Base-by-base conservation (phyloP, 2,113 vertebrate genomes). In the Bostrychus sinensis region DNA sequence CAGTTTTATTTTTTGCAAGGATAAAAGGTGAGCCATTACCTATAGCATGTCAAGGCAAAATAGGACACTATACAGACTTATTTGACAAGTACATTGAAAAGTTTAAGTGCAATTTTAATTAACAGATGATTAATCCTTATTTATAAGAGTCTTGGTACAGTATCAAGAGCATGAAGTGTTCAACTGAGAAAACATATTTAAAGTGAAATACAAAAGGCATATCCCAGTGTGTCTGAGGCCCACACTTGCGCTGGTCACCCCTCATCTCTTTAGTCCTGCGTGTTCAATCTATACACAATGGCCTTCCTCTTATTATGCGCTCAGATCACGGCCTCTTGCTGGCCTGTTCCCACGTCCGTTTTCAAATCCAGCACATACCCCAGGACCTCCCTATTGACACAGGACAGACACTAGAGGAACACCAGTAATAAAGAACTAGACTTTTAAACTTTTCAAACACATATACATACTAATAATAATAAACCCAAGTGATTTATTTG, bases 341-440 rank as follows among this genome's bases (percentile, higher is more conserved):
- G 76, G 78, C 43, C 68, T 85, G 87, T 92, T 92, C 91, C 89
- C 89, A 92, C 80, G 57, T 89, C 12, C 55, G 62, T 42, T 53
- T 77, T 84, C 63, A 73, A 84, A 84, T 45, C 64, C 70, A 72
- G n/a, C 63, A 20, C 65, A 48, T 16, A 60, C 36, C 66, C 41
- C 64, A 36, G 53, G 56, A 83, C 79, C 76, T 66, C 70, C 60
- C 63, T 17, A 6, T 37, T 42, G 46, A 80, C 57, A 58, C 50
- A 53, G 69, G 38, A 56, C 39, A 62, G 68, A 78, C 70, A 80
- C 75, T 70, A 72, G 60, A 37, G 65, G 61, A 77, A 56, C 54
- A 41, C 34, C 4, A 75, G 69, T 79, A 75, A 62, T 59, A 58
- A 75, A 69, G 62, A 50, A n/a, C n/a, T n/a, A n/a, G n/a, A n/a